phyloP scores from a whole-genome alignment of 2,888 invertebrate species.

The Lydus trimaculatus region DNA sequence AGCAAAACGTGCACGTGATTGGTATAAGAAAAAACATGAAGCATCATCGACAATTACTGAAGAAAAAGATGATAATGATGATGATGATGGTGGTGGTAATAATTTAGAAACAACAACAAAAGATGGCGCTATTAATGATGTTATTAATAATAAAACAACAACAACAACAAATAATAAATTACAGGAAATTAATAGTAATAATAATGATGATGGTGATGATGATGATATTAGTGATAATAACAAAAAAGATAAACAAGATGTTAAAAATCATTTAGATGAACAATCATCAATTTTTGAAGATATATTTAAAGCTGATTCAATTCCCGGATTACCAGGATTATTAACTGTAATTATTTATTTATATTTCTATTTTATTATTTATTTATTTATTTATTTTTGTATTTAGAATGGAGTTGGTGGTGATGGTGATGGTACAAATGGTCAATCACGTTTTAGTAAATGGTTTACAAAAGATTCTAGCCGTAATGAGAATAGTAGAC shows the following conservation, averaged over 20 bases:
- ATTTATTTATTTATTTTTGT: constrained; percentile 12
- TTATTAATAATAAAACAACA: not conserved
- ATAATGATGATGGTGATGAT: constrained; percentile 20
- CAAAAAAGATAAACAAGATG: not conserved
- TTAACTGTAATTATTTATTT: constrained; percentile 67
- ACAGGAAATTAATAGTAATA: constrained; percentile 28
- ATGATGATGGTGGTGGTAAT: too few relatives aligned
- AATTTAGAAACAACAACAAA: constrained; percentile 57
- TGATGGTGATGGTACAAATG: constrained; percentile 52
- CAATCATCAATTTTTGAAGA: constrained; percentile 80
- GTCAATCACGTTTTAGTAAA: constrained; percentile 78
- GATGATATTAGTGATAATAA: constrained; percentile 9
- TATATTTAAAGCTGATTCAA: constrained; percentile 80
- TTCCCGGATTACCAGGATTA: constrained; percentile 77
- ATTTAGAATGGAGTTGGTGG: constrained; percentile 71
- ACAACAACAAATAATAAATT: constrained; percentile 17
- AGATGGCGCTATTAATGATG: constrained; percentile 42
- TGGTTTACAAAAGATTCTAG: constrained; percentile 72
- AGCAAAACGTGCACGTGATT: constrained; percentile 61
- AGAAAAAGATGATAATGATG: constrained; percentile 40
- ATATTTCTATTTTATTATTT: not conserved
- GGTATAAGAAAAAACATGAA: constrained; percentile 57
- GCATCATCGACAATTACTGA: constrained; percentile 32
- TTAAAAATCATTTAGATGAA: constrained; percentile 32
- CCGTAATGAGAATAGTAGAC: constrained; percentile 53